Conservation (phyloP, 37 sponge, comb jelly and placozoan genomes). For the Diacarnus erythraeanus region DNA sequence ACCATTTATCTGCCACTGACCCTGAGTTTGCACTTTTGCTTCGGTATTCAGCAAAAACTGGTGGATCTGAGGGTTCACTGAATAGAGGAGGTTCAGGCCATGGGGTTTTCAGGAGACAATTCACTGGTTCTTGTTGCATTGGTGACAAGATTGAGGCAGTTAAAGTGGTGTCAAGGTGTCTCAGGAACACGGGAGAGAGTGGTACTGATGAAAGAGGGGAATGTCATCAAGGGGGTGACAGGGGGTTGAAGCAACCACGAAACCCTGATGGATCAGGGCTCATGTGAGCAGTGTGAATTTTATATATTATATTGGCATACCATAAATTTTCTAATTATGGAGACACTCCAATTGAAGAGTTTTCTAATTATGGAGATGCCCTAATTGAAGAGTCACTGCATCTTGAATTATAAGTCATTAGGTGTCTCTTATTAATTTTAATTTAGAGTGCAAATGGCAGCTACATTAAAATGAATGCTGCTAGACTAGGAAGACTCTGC, state of each 20-base stretch:
- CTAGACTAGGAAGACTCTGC: too few species aligned
- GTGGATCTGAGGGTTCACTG: background rate
- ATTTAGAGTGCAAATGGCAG: too few species aligned
- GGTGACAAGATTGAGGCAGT: background rate
- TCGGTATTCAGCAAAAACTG: slow-evolving; percentile 16
- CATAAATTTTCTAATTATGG: too few species aligned
- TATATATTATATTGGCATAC: too few species aligned
- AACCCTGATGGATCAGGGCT: slow-evolving; percentile 49
- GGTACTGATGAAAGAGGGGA: background rate
- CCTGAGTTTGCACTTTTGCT: slow-evolving; percentile 33
- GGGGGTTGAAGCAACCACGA: slow-evolving; percentile 9
- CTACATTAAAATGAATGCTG: too few species aligned
- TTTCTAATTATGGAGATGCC: too few species aligned
- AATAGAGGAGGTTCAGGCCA: background rate
- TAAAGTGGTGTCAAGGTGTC: too few species aligned
- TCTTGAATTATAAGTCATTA: too few species aligned
- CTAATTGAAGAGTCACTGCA: too few species aligned
- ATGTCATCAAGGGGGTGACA: background rate
- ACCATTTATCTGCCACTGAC: background rate
- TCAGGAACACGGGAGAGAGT: background rate
- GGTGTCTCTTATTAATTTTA: too few species aligned
- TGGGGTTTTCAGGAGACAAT: background rate
- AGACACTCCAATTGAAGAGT: too few species aligned
- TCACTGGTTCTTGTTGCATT: background rate
- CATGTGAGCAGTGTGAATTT: slow-evolving; percentile 24